Percentiles rank a stretch among this genome's conserved stretches.
phyloP scores from a whole-genome alignment of 2,797 vertebrate genomes.

The Morelia viridis region DNA sequence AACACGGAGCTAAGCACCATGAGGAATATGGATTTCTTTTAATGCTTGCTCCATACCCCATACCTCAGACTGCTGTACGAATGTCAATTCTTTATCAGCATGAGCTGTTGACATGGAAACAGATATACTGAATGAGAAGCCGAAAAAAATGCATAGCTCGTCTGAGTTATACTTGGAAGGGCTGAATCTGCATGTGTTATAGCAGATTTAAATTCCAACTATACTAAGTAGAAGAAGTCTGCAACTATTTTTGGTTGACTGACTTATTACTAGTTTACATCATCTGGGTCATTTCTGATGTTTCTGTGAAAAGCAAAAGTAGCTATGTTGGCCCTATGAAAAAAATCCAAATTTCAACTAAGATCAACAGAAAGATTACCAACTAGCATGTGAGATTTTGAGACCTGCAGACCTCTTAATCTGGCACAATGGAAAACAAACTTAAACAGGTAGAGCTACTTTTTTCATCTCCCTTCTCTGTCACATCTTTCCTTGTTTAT shows the following conservation, averaged over 20 bases:
- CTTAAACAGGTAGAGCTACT: neutral
- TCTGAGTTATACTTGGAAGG: slow-evolving; percentile 64
- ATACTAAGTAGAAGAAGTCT: slow-evolving; percentile 66
- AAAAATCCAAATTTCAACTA: neutral
- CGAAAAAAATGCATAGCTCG: slow-evolving; percentile 54
- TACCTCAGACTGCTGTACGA: slow-evolving; percentile 64
- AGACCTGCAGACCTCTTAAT: neutral
- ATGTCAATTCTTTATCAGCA: slow-evolving; percentile 71
- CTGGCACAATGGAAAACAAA: neutral
- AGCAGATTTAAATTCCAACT: slow-evolving; percentile 66
- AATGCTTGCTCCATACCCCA: slow-evolving; percentile 63
- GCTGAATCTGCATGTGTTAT: slow-evolving; percentile 63
- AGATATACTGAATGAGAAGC: slow-evolving; percentile 66
- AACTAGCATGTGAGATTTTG: neutral
- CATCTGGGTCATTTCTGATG: slow-evolving; percentile 31
- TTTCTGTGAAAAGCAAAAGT: neutral
- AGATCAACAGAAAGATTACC: neutral
- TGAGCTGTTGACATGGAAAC: slow-evolving; percentile 73
- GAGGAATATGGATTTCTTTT: slow-evolving; percentile 65
- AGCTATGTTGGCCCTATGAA: neutral
- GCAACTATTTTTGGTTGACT: slow-evolving; percentile 63
- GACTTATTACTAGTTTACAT: slow-evolving; percentile 71
- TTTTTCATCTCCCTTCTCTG: neutral
- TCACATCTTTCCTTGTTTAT: neutral
- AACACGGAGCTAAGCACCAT: slow-evolving; percentile 51